A percentile compares a stretch with the other conserved stretches of the same genome.
Conservation (phyloP, 2,888 invertebrate genomes). For the Rhagophthalmus giganteus region DNA sequence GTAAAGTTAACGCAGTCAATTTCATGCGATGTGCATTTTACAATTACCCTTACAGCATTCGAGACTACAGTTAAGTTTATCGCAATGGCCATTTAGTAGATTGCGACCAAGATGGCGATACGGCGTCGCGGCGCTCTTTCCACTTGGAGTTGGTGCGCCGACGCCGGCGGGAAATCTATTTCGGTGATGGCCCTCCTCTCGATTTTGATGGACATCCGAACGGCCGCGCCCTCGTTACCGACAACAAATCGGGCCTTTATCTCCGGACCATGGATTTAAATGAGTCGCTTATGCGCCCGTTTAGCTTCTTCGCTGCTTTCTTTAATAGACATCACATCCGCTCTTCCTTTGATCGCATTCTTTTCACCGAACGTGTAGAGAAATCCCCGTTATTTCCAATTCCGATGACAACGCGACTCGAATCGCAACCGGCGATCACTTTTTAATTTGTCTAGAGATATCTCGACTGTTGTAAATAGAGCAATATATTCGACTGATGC, state of each 20-base stretch:
- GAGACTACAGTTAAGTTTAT: constrained; percentile 50
- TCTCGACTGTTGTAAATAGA: constrained; percentile 29
- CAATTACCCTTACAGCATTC: constrained; percentile 42
- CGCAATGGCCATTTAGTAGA: constrained; percentile 56
- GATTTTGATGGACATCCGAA: constrained; percentile 57
- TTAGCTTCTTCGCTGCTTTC: constrained; percentile 27
- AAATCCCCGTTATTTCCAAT: constrained; percentile 27
- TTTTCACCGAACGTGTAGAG: constrained; percentile 20
- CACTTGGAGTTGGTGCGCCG: constrained; percentile 36
- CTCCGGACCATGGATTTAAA: constrained; percentile 39
- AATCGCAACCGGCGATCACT: constrained; percentile 29
- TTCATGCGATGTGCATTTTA: constrained; percentile 47
- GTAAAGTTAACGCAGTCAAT: constrained; percentile 41
- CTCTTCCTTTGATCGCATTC: constrained; percentile 20
- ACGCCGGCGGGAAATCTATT: constrained; percentile 49
- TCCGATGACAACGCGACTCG: constrained; percentile 28
- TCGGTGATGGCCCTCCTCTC: constrained; percentile 55
- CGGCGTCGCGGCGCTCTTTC: constrained; percentile 45
- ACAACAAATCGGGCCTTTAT: constrained; percentile 33
- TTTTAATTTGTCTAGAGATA: constrained; percentile 30
- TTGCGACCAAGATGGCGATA: constrained; percentile 55
- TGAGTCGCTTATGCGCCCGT: constrained; percentile 33
- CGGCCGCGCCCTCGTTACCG: constrained; percentile 52
- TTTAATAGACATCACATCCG: constrained; percentile 28
- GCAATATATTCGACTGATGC: constrained; percentile 27